phyloP scores from a whole-genome alignment of 1,140 invertebrate species.

The Contarinia nasturtii region DNA sequence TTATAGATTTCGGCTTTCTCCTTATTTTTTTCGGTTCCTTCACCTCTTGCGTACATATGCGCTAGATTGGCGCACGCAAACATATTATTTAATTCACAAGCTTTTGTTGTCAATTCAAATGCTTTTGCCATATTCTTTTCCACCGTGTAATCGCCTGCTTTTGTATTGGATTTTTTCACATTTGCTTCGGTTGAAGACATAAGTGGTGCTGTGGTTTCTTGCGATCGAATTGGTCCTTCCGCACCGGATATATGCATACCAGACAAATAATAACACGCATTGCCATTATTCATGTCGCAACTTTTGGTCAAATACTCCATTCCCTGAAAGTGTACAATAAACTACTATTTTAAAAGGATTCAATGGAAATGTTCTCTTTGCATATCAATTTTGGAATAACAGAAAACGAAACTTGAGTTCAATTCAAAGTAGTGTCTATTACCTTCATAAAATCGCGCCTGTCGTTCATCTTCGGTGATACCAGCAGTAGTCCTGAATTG shows the following conservation, averaged over 20 bases:
- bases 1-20: constrained; percentile 52
- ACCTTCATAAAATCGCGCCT: constrained; percentile 33
- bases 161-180: background rate
- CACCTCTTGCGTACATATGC: constrained; percentile 56
- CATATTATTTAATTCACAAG: constrained; percentile 61
- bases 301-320: constrained; percentile 46
- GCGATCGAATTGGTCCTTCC: constrained; percentile 15
- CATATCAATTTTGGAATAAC: background rate
- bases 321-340: constrained; percentile 24
- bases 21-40: constrained; percentile 49
- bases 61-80: constrained; percentile 74
- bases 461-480: constrained; percentile 28
- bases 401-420: no score
- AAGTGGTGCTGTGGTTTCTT: constrained; percentile 3
- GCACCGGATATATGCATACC: constrained; percentile 57
- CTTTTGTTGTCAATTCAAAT: constrained; percentile 49
- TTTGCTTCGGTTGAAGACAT: constrained; percentile 2
- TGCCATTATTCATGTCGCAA: constrained; percentile 44
- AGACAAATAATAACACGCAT: constrained; percentile 63
- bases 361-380: background rate
- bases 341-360: background rate
- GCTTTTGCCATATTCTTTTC: constrained; percentile 53
- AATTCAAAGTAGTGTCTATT: constrained; percentile 6
- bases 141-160: constrained; percentile 27
- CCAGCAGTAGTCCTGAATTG: constrained; percentile 45